Percentiles rank a stretch among this genome's conserved stretches.
phyloP scores from a whole-genome alignment of 2,113 vertebrate species.

The Petaurus breviceps region DNA sequence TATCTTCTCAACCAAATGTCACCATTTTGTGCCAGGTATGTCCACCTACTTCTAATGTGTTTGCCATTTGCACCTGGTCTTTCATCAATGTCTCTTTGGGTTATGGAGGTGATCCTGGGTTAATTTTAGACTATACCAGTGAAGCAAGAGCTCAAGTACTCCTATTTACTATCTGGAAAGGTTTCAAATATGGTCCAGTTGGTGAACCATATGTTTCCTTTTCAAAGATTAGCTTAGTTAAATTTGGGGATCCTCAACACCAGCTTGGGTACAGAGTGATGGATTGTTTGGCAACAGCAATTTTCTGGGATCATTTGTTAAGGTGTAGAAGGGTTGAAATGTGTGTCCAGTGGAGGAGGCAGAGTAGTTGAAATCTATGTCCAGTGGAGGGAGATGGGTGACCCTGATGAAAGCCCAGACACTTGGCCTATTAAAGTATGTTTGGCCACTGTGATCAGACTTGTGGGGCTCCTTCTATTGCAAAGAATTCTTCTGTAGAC shows the following conservation, averaged over 20 bases:
- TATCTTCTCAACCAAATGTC: conserved; percentile 76
- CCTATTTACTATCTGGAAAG: neutral
- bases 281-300: neutral
- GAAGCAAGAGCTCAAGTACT: neutral
- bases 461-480: neutral
- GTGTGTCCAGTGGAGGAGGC: neutral
- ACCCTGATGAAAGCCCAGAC: neutral
- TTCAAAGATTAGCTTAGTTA: neutral
- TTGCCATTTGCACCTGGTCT: neutral
- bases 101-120: neutral
- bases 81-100: neutral
- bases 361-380: neutral
- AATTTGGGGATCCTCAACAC: neutral
- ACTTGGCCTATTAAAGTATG: neutral
- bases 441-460: neutral
- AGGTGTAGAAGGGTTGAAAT: neutral
- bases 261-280: neutral
- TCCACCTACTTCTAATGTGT: neutral
- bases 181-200: neutral
- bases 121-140: neutral
- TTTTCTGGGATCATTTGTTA: neutral
- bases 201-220: neutral
- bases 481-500: accelerated
- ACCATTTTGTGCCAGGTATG: conserved; percentile 85
- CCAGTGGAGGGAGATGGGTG: neutral